Evolutionary conservation across 2,113 vertebrate genomes (phyloP), one percentile per base, ranked within the genome.

Genomic region (Agapornis roseicollis): DNA sequence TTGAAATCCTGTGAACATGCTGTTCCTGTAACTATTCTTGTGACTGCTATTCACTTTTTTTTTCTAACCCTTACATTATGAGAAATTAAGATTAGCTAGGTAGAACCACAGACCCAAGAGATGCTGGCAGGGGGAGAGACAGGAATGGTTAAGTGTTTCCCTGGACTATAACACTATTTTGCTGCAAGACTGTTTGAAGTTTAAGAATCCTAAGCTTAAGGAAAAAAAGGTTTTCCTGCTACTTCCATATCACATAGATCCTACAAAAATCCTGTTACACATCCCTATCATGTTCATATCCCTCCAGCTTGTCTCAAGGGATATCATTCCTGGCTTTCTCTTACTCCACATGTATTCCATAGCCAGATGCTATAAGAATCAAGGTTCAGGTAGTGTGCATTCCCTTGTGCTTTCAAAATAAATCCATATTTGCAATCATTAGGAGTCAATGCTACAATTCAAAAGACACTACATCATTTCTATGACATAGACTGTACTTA

Each of bases 21-120:
- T 92, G 82, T 88, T 94, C 90, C 82, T 88, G 3, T 31, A 80
- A 76, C 64, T 91, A 86, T 78, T 93, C 71, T 77, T 69, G 70
- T 82, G 50, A 76, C 19, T 65, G 42, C 18, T 80, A 68, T 44
- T 71, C 63, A 35, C n/a, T 14, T 0, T 2, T 0, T 2, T 50
- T 76, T 55, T 31, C 47, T 49, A 2, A 13, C 19, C 29, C 14
- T 82, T 69, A 88, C 28, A 82, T n/a, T 88, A 77, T 56, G 18
- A 9, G 25, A 74, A 91, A 63, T 63, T 65, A 88, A 64, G 70
- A 82, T 73, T 56, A 81, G 72, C 39, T 13, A 87, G 61, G 68
- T 25, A 73, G 68, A 86, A 31, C 17, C 29, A 66, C 15, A 60
- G 29, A 49, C 19, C 18, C 4, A 3, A 25, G 44, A 69, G 6